Conservation (phyloP, 2,888 invertebrate species). For the Athetis lepigone region DNA sequence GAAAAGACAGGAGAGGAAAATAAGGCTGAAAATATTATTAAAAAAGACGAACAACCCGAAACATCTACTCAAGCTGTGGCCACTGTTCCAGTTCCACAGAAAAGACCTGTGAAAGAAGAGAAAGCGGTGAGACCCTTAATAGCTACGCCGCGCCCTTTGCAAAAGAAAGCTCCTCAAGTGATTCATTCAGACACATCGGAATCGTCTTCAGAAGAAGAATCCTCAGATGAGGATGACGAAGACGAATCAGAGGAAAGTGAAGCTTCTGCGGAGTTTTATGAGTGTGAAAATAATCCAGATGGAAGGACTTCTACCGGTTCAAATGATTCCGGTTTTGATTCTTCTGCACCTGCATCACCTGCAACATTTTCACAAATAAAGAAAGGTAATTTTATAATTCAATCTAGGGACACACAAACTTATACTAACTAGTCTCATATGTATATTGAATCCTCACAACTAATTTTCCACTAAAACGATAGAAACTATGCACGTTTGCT, state of each 20-base stretch:
- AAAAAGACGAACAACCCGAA: constrained; percentile 63
- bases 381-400: constrained; percentile 87
- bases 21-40: constrained; percentile 72
- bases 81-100: constrained; percentile 58
- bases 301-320: constrained; percentile 94
- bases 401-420: constrained; percentile 11
- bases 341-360: constrained; percentile 92
- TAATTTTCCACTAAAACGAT: constrained; percentile 70
- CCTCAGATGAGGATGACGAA: constrained; percentile 80
- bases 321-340: constrained; percentile 96
- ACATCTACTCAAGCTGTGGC: constrained; percentile 60
- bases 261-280: constrained; percentile 84
- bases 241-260: constrained; percentile 85
- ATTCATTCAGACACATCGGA: constrained; percentile 85
- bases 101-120: constrained; percentile 88
- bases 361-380: constrained; percentile 91
- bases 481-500: constrained; percentile 74
- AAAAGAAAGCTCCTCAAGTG: constrained; percentile 87
- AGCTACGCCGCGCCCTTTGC: constrained; percentile 91
- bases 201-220: constrained; percentile 85
- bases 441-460: constrained; percentile 52
- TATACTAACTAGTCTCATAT: constrained; percentile 34
- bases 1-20: constrained; percentile 69
- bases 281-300: constrained; percentile 87
- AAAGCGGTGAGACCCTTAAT: constrained; percentile 89